Conservation (phyloP, 2,888 invertebrate species). For the Cosmia pyralina region DNA sequence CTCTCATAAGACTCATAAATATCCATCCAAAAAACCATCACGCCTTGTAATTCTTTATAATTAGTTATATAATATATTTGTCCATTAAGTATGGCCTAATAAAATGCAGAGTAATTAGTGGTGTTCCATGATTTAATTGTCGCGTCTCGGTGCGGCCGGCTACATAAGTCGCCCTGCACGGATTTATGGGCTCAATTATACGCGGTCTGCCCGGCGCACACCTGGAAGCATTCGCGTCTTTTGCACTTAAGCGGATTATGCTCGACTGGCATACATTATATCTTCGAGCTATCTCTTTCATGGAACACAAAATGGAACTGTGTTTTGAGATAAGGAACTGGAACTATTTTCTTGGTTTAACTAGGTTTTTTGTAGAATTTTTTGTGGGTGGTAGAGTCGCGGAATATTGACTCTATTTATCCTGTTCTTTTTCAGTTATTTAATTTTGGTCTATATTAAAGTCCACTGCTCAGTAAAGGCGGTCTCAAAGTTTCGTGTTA, state of each 20-base stretch:
- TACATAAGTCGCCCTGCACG: constrained; percentile 79
- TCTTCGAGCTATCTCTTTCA: constrained; percentile 52
- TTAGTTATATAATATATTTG: constrained; percentile 54
- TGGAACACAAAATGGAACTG: constrained; percentile 46
- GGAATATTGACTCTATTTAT: no score
- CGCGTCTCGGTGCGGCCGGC: constrained; percentile 78
- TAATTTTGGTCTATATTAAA: neutral
- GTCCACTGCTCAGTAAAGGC: neutral
- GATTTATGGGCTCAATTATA: constrained; percentile 88
- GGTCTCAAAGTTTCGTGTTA: neutral
- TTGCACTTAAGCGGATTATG: constrained; percentile 76
- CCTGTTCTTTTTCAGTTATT: neutral
- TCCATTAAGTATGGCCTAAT: constrained; percentile 46
- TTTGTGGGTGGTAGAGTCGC: neutral
- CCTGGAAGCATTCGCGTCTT: constrained; percentile 70
- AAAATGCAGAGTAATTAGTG: constrained; percentile 78
- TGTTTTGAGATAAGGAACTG: constrained; percentile 24
- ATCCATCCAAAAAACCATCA: constrained; percentile 17
- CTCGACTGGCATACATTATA: constrained; percentile 66
- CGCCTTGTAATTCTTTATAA: constrained; percentile 33
- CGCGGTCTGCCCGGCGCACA: constrained; percentile 75
- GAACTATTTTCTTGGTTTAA: constrained; percentile 4
- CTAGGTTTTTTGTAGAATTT: constrained; percentile 1
- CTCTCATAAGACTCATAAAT: constrained; percentile 34
- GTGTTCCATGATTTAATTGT: constrained; percentile 87